These are phyloP conservation scores for Amphimedon queenslandica DNA, from an alignment of 37 sponge, comb jelly and placozoan species.

Conservation along the genomic window DNA sequence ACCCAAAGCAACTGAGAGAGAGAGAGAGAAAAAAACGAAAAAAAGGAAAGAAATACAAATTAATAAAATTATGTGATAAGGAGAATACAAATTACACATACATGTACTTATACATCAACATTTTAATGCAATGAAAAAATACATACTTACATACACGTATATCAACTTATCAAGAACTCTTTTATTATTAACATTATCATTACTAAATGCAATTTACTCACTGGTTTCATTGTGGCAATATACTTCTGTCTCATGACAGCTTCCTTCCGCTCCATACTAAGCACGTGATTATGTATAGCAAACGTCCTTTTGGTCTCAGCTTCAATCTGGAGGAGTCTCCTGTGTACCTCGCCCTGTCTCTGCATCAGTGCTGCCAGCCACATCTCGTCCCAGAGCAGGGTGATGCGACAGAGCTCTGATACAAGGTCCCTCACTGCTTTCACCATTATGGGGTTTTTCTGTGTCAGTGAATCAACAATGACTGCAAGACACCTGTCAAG, in stretches of 20 bases:
- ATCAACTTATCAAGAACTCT: too few relatives aligned
- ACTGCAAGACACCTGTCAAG: constrained; percentile 73
- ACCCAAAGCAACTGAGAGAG: constrained; percentile 59
- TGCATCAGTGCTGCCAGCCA: constrained; percentile 91
- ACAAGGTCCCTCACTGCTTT: constrained; percentile 75
- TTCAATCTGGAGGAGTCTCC: constrained; percentile 81
- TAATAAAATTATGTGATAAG: constrained; percentile 7
- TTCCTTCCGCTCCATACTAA: constrained; percentile 52
- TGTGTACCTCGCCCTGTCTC: constrained; percentile 81
- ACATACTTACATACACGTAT: background rate
- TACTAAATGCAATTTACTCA: constrained; percentile 22
- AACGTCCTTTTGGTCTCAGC: constrained; percentile 66
- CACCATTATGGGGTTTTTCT: constrained; percentile 63
- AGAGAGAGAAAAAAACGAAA: background rate
- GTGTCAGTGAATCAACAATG: constrained; percentile 77
- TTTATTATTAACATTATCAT: background rate
- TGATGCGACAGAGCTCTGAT: constrained; percentile 78
- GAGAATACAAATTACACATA: constrained; percentile 8
- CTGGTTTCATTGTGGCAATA: constrained; percentile 81
- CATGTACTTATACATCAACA: background rate
- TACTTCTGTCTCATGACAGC: constrained; percentile 86
- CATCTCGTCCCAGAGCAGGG: constrained; percentile 94
- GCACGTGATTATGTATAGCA: constrained; percentile 30
- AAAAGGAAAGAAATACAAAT: background rate
- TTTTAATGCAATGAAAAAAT: background rate